phyloP scores from a whole-genome alignment of 1,140 invertebrate species.

The Lordiphosa clarofinis region DNA sequence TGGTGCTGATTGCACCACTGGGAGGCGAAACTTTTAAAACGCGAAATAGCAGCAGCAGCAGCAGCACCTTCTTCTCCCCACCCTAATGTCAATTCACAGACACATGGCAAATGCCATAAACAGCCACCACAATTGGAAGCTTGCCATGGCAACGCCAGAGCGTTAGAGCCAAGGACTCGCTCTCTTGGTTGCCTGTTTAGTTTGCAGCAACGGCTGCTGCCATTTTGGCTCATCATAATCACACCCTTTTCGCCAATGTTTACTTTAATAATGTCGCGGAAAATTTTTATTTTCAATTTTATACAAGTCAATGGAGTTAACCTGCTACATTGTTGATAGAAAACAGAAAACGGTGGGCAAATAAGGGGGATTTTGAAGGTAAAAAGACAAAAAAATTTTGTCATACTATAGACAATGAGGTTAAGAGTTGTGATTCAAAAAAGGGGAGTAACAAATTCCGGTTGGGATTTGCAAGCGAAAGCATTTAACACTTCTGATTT shows the following conservation, averaged over 20 bases:
- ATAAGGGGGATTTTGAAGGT: no score
- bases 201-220: constrained; percentile 19
- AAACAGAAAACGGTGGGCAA: not conserved
- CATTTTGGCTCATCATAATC: constrained; percentile 68
- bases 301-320: constrained; percentile 73
- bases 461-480: no score
- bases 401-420: no score
- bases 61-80: not conserved
- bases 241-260: constrained; percentile 75
- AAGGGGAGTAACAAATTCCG: no score
- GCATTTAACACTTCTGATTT: no score
- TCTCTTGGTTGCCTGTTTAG: not conserved
- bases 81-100: constrained; percentile 67
- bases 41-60: constrained; percentile 43
- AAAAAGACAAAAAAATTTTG: no score
- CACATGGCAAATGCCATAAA: constrained; percentile 74
- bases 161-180: constrained; percentile 16
- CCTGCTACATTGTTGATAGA: constrained; percentile 36
- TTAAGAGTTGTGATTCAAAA: no score
- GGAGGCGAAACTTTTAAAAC: constrained; percentile 64
- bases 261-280: constrained; percentile 77
- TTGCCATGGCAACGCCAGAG: constrained; percentile 69
- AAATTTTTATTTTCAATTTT: constrained; percentile 78
- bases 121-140: constrained; percentile 74
- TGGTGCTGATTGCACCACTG: constrained; percentile 70